Evolutionary conservation across 2,113 vertebrate species (phyloP).

Genomic region (Paradisaea rubra): DNA sequence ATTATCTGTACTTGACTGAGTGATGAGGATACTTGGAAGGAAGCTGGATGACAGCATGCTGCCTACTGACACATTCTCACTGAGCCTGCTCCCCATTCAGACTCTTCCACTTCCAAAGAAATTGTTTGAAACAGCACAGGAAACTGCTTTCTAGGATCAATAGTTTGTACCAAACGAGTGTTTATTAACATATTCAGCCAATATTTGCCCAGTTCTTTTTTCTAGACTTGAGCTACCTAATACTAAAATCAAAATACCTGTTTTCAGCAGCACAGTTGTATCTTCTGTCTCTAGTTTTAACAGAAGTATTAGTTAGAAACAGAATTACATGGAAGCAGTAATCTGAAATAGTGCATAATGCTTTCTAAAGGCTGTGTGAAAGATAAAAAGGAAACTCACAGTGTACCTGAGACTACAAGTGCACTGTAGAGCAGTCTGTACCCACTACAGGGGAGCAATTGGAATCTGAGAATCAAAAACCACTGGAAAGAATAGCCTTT

Average conservation of each 20-base stretch:
- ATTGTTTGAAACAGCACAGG: neutral
- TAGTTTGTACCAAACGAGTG: neutral
- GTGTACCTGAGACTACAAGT: neutral
- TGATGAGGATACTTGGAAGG: neutral
- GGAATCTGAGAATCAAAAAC: neutral
- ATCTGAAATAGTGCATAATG: neutral
- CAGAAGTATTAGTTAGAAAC: neutral
- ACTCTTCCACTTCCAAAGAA: neutral
- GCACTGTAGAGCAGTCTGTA: neutral
- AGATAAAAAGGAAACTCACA: neutral
- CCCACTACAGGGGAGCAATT: fast-evolving
- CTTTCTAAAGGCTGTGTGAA: neutral
- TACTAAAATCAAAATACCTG: neutral
- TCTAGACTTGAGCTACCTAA: neutral
- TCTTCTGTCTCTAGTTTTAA: neutral
- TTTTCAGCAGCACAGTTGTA: neutral
- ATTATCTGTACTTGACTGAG: neutral
- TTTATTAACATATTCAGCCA: neutral
- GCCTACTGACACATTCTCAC: neutral
- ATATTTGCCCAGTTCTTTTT: neutral
- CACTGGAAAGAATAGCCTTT: neutral
- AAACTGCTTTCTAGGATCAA: neutral
- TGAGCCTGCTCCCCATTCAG: neutral
- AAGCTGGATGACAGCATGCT: neutral
- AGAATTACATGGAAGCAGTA: neutral